Evolutionary conservation across 1,140 invertebrate genomes (phyloP).

Genomic region (Trichogramma pretiosum): DNA sequence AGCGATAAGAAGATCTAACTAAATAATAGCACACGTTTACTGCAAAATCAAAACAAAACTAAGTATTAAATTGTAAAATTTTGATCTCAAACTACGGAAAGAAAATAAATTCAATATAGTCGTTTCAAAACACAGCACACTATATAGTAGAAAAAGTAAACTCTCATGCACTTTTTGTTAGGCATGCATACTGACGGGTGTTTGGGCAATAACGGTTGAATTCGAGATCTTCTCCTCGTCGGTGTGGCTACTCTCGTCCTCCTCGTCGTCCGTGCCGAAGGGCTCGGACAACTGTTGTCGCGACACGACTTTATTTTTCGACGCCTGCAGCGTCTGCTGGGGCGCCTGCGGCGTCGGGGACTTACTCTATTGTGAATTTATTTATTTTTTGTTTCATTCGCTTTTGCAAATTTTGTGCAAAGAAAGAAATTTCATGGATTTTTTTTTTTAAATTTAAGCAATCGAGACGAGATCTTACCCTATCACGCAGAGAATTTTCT

Average conservation of each 20-base stretch:
- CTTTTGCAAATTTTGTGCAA: slow-evolving; percentile 3
- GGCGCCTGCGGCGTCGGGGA: slow-evolving; percentile 41
- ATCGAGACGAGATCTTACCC: too few relatives aligned
- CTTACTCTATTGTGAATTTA: slow-evolving; percentile 34
- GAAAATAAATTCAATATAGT: neutral
- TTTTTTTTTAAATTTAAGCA: too few relatives aligned
- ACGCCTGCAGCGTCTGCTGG: too few relatives aligned
- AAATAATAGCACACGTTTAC: too few relatives aligned
- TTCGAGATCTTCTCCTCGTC: slow-evolving; percentile 39
- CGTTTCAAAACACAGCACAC: neutral
- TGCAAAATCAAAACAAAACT: too few relatives aligned
- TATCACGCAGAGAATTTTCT: slow-evolving; percentile 28
- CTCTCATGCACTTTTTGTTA: slow-evolving; percentile 12
- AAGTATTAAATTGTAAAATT: neutral
- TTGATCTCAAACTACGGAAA: neutral
- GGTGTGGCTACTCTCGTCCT: slow-evolving; percentile 50
- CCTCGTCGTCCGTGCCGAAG: slow-evolving; percentile 85
- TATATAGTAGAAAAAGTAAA: too few relatives aligned
- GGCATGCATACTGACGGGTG: slow-evolving; percentile 39
- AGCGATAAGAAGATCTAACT: too few relatives aligned
- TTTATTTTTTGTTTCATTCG: slow-evolving; percentile 4
- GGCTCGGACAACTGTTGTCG: slow-evolving; percentile 79
- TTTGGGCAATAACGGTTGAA: slow-evolving; percentile 38
- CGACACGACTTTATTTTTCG: slow-evolving; percentile 82
- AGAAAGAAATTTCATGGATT: too few relatives aligned